Percentiles rank a stretch among this genome's conserved stretches.
phyloP scores from a whole-genome alignment of 2,888 invertebrate genomes.

The Empis stercorea region DNA sequence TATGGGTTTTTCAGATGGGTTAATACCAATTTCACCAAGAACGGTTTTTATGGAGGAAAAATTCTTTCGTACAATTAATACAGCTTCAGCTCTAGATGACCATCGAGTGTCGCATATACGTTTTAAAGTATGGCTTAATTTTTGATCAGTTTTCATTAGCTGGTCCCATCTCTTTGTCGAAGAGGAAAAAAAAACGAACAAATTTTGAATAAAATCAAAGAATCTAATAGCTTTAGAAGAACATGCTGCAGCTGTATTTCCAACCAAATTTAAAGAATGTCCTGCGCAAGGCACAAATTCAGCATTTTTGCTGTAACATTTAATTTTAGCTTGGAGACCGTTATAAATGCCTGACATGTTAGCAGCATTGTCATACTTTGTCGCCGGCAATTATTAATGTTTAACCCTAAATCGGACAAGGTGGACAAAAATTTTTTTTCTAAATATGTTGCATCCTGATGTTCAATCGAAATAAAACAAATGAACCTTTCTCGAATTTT shows the following conservation, averaged over 20 bases:
- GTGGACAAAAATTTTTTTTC: neutral
- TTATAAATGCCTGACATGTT: conserved; percentile 6
- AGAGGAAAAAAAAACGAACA: conserved; percentile 1
- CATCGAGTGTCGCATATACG: neutral
- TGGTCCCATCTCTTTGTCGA: neutral
- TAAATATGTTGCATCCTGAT: neutral
- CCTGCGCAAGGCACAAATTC: neutral
- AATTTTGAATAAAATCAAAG: conserved; percentile 1
- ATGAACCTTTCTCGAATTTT: neutral
- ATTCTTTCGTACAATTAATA: neutral
- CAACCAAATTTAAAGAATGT: conserved; percentile 1
- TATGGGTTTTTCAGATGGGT: neutral
- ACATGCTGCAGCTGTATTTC: neutral
- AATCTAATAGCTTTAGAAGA: neutral
- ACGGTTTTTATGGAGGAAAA: neutral
- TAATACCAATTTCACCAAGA: neutral
- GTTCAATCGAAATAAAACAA: neutral
- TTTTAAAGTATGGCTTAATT: neutral
- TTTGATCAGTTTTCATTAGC: neutral
- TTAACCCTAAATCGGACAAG: conserved; percentile 1
- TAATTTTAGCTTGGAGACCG: conserved; percentile 2
- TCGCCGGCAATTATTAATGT: conserved; percentile 1
- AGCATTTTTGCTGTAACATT: neutral
- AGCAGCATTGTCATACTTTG: conserved; percentile 5
- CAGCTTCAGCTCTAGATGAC: neutral